phyloP scores from a whole-genome alignment of 2,888 invertebrate species.

The Leucozona laternaria region DNA sequence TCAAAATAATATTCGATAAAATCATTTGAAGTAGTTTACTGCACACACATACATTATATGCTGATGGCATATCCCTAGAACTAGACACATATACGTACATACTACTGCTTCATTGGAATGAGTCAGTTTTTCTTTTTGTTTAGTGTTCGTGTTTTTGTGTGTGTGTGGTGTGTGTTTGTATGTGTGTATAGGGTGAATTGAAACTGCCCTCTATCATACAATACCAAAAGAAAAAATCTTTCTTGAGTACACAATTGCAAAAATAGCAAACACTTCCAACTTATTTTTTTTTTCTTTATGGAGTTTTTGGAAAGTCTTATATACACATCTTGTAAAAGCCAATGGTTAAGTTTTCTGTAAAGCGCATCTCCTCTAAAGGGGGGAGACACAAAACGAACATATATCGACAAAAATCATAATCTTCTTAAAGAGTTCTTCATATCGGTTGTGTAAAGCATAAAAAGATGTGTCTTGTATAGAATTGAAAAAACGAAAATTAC shows the following conservation, averaged over 20 bases:
- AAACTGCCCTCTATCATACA: slow-evolving; percentile 55
- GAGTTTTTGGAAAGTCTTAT: slow-evolving; percentile 2
- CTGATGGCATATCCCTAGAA: too few species aligned
- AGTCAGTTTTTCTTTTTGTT: slow-evolving; percentile 7
- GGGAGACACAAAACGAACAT: neutral
- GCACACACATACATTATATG: slow-evolving; percentile 31
- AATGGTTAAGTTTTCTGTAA: slow-evolving; percentile 48
- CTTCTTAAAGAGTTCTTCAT: slow-evolving; percentile 44
- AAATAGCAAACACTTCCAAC: slow-evolving; percentile 30
- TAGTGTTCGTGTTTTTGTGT: neutral
- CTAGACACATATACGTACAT: too few species aligned
- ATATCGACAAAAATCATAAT: slow-evolving; percentile 39
- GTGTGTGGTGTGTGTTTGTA: neutral
- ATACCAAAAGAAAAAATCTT: slow-evolving; percentile 48
- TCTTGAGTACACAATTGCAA: slow-evolving; percentile 35
- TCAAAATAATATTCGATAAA: slow-evolving; percentile 58
- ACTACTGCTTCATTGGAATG: neutral
- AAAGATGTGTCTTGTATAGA: neutral
- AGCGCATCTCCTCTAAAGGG: neutral
- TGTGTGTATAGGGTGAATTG: slow-evolving; percentile 11
- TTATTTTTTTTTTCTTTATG: neutral
- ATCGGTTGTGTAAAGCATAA: slow-evolving; percentile 54
- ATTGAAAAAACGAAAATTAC: neutral
- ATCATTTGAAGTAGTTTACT: slow-evolving; percentile 44
- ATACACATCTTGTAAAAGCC: slow-evolving; percentile 45